Base-by-base conservation (phyloP, 1,140 invertebrate genomes). In the Papilio machaon region DNA sequence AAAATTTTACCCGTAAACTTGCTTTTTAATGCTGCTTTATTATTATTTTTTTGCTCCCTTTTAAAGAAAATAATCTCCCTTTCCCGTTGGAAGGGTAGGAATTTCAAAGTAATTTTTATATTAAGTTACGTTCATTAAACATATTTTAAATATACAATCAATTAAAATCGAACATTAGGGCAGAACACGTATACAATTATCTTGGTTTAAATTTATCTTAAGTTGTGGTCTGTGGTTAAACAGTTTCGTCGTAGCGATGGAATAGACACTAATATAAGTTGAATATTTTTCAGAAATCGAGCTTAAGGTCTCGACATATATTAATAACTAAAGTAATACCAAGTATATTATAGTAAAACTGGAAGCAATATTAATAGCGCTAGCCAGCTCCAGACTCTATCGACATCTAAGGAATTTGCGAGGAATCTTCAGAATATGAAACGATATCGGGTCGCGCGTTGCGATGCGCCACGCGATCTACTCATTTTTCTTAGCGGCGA, bases 1-100 rank as follows among this genome's bases (percentile, higher is more conserved):
- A 64, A 79, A 79, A 79, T 79, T 79, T 67, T 64, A 38, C 76
- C 35, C 54, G 54, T 79, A 60, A 79, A 64, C 30, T 79, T 79
- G 30, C 76, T 79, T 79, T 67, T 79, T 79, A 38, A 79, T 60
- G 38, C 76, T 38, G 58, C n/a, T 79, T 79, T 64, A 64, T 64
- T 79, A 79, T 79, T 77, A 54, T 54, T 60, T 79, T 79, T 9
- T 43, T 78, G n/a, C 73, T 67, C 64, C 64, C 35, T 67, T 75
- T 75, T 75, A 52, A 23, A 17, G n/a, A 47, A 46, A 23, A 46
- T 38, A 38, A 43, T 73, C 73, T 47, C 70, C 30, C 30, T 67
- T 73, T 73, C 46, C 35, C 64, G 30, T 13, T 67, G 23, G 13
- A 35, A 35, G 23, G 23, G 23, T 6, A 35, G 4, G 13, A 67